Percentiles rank a stretch among this genome's conserved stretches.
Conservation (phyloP, 2,888 invertebrate species). For the Tenthredo mesomela region DNA sequence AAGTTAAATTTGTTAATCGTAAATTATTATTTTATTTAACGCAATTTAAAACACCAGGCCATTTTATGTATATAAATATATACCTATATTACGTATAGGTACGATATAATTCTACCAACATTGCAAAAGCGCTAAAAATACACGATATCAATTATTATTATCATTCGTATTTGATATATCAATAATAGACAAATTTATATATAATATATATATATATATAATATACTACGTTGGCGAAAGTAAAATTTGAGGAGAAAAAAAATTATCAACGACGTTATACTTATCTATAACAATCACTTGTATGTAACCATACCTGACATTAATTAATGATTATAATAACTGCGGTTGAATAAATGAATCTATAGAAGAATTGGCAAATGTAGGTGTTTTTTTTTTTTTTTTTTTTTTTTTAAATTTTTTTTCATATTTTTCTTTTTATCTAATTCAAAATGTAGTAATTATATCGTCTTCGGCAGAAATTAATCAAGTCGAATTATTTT, state of each 20-base stretch:
- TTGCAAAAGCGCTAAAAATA: slow-evolving; percentile 41
- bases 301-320: not conserved
- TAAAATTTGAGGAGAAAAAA: not conserved
- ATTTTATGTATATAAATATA: not conserved
- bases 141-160: slow-evolving; percentile 29
- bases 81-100: no score
- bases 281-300: slow-evolving; percentile 18
- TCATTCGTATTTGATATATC: slow-evolving; percentile 18
- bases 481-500: not conserved
- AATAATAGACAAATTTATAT: slow-evolving; percentile 1
- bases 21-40: not conserved
- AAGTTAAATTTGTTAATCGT: no score
- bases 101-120: slow-evolving; percentile 21
- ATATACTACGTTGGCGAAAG: not conserved
- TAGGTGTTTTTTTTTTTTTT: not conserved
- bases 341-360: not conserved
- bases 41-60: slow-evolving; percentile 8
- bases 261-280: slow-evolving; percentile 13
- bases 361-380: slow-evolving; percentile 20
- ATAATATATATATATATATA: not conserved
- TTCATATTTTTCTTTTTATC: no score
- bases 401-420: no score
- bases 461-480: slow-evolving; percentile 11
- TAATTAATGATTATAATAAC: not conserved
- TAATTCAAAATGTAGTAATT: not conserved